Base-by-base conservation (phyloP, 1,140 invertebrate species). In the Akabosia matsudoensis region DNA sequence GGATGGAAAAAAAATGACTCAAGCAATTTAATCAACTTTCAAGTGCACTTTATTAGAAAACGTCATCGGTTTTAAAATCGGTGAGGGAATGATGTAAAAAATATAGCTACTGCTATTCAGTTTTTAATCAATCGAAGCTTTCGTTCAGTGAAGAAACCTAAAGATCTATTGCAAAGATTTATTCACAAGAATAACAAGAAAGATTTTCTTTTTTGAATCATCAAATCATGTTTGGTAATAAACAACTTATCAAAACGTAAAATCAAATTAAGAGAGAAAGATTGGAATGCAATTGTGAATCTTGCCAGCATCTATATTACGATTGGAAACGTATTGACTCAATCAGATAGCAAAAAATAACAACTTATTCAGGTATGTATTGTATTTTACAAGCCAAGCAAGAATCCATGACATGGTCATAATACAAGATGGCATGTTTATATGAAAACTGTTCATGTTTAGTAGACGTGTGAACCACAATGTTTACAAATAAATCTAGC, bases 401-500 rank as follows among this genome's bases (percentile, higher is more conserved):
- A n/a, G n/a, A n/a, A n/a, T n/a, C n/a, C n/a, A n/a, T n/a, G n/a
- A n/a, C n/a, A n/a, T n/a, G n/a, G n/a, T n/a, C n/a, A n/a, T n/a
- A n/a, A n/a, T n/a, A n/a, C n/a, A n/a, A n/a, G n/a, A n/a, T n/a
- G n/a, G 45, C 45, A 51, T 51, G 10, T 24, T 16, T 61, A 14
- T 61, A 10, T n/a, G 13, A 16, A 14, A 61, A 61, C 4, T 61
- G 4, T 61, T 61, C 54, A n/a, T 30, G 61, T 67, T 10, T 24
- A 67, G 61, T 30, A 24, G 61, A 67, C 61, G 61, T 67, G 61
- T 67, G 61, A 67, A 67, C 61, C 61, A 7, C 7, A 67, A 67
- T 67, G 61, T 67, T 67, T 67, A 67, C 61, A 67, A 67, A 67
- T 67, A 67, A 67, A 67, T 67, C 61, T 67, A 67, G 4, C 61